Evolutionary conservation across 2,888 invertebrate genomes (phyloP).

Genomic region (Alsophila aescularia): DNA sequence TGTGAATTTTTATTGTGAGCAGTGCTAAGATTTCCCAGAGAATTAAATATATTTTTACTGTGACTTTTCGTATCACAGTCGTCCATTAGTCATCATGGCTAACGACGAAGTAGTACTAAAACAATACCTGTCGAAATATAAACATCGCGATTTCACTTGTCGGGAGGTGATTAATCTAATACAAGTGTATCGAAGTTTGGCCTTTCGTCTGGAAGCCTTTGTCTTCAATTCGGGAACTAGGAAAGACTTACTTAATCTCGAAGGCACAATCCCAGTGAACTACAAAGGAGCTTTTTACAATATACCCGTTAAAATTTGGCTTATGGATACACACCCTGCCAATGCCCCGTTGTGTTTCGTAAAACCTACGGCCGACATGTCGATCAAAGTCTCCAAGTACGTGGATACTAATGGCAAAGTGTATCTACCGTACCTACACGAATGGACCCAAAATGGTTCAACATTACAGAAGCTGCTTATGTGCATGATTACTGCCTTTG

Average conservation of each 20-base stretch:
- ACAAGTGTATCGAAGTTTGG: conserved; percentile 74
- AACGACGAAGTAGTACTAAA: conserved; percentile 73
- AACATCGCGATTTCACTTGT: conserved; percentile 73
- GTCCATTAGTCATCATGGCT: conserved; percentile 58
- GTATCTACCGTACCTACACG: conserved; percentile 97
- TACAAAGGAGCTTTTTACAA: conserved; percentile 96
- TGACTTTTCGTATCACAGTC: not conserved
- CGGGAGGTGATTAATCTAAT: conserved; percentile 76
- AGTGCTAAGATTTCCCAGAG: not conserved
- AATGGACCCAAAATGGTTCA: conserved; percentile 93
- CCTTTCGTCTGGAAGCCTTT: conserved; percentile 78
- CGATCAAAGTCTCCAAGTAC: conserved; percentile 96
- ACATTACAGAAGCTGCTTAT: conserved; percentile 95
- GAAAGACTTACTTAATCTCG: conserved; percentile 92
- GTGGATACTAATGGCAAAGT: conserved; percentile 98
- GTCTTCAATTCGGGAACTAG: conserved; percentile 95
- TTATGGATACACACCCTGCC: conserved; percentile 98
- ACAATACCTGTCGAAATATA: conserved; percentile 74
- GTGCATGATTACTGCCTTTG: conserved; percentile 96
- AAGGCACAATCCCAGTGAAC: conserved; percentile 96
- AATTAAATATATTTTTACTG: not conserved
- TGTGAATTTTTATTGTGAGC: no score
- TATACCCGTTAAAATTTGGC: conserved; percentile 98
- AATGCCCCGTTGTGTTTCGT: conserved; percentile 98
- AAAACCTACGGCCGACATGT: conserved; percentile 97